Conservation (phyloP, 2,797 vertebrate species). For the Mus minutoides region DNA sequence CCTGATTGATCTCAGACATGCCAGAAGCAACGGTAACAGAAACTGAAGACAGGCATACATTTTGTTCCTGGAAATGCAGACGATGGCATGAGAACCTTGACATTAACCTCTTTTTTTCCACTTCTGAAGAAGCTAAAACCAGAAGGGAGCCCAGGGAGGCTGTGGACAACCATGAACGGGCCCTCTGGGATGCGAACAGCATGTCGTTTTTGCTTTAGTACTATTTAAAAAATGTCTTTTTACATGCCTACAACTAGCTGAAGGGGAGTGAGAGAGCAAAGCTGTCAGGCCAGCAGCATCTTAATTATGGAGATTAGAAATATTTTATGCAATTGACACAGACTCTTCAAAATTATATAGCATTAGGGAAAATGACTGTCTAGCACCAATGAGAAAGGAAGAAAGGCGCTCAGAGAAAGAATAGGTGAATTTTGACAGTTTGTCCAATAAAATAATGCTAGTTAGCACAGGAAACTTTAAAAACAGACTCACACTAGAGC, state of each 20-base stretch:
- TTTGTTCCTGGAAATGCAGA: background rate
- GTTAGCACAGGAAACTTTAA: conserved; percentile 42
- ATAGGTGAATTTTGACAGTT: conserved; percentile 73
- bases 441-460: conserved; percentile 74
- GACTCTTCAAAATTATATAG: conserved; percentile 77
- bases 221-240: conserved; percentile 67
- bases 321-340: conserved; percentile 81
- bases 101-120: conserved; percentile 2
- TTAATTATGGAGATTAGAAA: conserved; percentile 84
- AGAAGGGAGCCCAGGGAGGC: conserved; percentile 12
- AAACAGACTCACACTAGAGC: conserved; percentile 47
- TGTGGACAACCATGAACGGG: background rate
- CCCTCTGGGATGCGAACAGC: conserved; percentile 43
- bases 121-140: conserved; percentile 55
- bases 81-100: background rate
- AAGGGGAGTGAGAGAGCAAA: conserved; percentile 73
- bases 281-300: conserved; percentile 78
- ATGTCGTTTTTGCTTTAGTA: conserved; percentile 68
- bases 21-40: background rate
- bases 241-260: conserved; percentile 72
- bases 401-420: conserved; percentile 53
- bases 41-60: background rate
- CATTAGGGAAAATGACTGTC: conserved; percentile 72
- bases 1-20: background rate
- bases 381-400: conserved; percentile 64